Base-by-base conservation (phyloP, 2,888 invertebrate species). In the Lamellibrachia satsuma region DNA sequence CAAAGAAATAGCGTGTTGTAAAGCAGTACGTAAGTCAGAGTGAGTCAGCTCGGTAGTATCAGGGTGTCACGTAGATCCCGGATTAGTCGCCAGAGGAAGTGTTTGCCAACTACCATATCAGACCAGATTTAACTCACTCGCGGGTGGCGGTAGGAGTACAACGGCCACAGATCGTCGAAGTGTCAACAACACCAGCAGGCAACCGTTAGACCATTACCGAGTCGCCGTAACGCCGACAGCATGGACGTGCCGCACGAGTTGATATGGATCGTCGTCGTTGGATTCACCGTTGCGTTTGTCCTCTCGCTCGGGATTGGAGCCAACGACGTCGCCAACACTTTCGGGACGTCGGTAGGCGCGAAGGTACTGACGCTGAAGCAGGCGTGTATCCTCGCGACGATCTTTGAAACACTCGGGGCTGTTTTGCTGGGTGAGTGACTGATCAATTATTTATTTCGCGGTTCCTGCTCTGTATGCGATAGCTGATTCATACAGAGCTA, bases 221-320 rank as follows among this genome's bases (percentile, higher is more conserved):
- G 2, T 9, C 55, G 55, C 75, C 75, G 15, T 22, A 22, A n/a
- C 75, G 22, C 6, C 75, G 75, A 22, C 75, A 75, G 11, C 22
- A 75, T 75, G 75, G 75, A 75, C 22, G 75, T 75, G 15, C 75
- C 15, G 22, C 75, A 11, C 11, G 96, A 95, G 52, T 94, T 95
- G 94, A 92, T 99, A 94, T 99, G 99, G 97, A 97, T 99, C 96
- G 98, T 99, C 95, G 97, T 99, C 93, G 97, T 98, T 94, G 99
- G 99, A 94, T 99, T 99, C 97, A 96, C 99, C 95, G 98, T 99
- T 95, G 99, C 99, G 93, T 99, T 99, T 97, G 97, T 99, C 93
- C 97, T 99, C 97, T 99, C 99, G 92, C 99, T 99, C 97, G 99
- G 99, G 92, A 99, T 99, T 95, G 99, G 99, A 92, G 99, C 99